Percentiles rank a stretch among this genome's conserved stretches.
Evolutionary conservation across 2,113 vertebrate genomes (phyloP).

Genomic region (Charadrius vociferus): DNA sequence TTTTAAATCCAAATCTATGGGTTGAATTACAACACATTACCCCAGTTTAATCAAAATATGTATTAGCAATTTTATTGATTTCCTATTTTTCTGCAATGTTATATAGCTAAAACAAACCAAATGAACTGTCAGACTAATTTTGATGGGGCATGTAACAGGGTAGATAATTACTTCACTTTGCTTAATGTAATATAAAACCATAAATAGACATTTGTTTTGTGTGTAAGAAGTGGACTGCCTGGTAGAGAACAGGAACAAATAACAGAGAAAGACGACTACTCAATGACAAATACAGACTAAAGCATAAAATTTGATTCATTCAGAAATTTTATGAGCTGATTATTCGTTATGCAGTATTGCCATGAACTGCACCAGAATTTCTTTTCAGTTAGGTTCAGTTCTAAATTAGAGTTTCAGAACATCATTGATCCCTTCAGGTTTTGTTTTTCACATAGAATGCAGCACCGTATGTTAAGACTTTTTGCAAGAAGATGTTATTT

Average conservation of each 20-base stretch:
- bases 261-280: neutral
- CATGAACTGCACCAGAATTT: neutral
- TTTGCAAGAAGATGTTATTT: neutral
- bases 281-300: neutral
- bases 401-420: neutral
- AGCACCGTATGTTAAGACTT: neutral
- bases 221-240: neutral
- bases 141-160: neutral
- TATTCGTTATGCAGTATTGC: neutral
- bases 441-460: neutral
- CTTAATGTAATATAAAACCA: neutral
- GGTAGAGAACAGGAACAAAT: neutral
- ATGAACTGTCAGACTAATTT: slow-evolving; percentile 31
- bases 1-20: neutral
- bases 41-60: slow-evolving; percentile 36
- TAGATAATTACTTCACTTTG: neutral
- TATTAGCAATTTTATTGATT: neutral
- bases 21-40: neutral
- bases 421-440: neutral
- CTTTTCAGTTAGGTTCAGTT: neutral
- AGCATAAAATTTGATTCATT: neutral
- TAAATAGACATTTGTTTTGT: neutral
- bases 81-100: slow-evolving; percentile 9
- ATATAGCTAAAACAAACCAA: neutral
- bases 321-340: neutral